These are phyloP conservation scores for Pelodiscus sinensis DNA, from an alignment of 2,113 vertebrate species.

Conservation along the genomic window DNA sequence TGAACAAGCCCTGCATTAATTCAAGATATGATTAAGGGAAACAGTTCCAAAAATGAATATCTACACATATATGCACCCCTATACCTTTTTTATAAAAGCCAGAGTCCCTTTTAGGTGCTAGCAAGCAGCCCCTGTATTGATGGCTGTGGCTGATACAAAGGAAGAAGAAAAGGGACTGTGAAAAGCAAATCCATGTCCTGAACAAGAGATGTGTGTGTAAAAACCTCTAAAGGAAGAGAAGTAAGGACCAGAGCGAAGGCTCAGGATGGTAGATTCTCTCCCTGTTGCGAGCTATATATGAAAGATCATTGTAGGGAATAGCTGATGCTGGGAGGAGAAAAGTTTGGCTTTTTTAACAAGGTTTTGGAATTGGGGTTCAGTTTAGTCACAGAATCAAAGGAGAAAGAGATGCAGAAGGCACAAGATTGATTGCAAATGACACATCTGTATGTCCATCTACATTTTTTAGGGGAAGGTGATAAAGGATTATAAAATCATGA, in stretches of 20 bases:
- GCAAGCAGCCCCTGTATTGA: background rate
- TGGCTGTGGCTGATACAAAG: background rate
- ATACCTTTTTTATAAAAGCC: background rate
- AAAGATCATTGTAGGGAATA: background rate
- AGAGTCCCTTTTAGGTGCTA: constrained; percentile 45
- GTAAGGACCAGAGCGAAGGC: background rate
- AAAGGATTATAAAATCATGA: background rate
- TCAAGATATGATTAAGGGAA: constrained; percentile 86
- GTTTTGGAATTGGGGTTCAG: background rate
- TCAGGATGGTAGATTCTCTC: background rate
- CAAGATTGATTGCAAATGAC: background rate
- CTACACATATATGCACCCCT: constrained; percentile 19
- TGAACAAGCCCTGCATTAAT: constrained; percentile 85
- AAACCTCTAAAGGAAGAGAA: background rate
- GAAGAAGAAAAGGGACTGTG: background rate
- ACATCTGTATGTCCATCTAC: background rate
- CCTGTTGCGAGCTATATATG: background rate
- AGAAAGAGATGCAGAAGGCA: background rate
- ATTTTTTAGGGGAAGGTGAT: background rate
- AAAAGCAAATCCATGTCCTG: background rate
- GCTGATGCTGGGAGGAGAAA: background rate
- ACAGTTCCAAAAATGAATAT: constrained; percentile 71
- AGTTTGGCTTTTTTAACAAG: background rate
- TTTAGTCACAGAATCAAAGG: background rate
- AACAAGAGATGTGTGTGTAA: background rate